These are phyloP conservation scores for Drosophila austrosaltans DNA, from an alignment of 2,888 invertebrate genomes.

Conservation along the genomic window DNA sequence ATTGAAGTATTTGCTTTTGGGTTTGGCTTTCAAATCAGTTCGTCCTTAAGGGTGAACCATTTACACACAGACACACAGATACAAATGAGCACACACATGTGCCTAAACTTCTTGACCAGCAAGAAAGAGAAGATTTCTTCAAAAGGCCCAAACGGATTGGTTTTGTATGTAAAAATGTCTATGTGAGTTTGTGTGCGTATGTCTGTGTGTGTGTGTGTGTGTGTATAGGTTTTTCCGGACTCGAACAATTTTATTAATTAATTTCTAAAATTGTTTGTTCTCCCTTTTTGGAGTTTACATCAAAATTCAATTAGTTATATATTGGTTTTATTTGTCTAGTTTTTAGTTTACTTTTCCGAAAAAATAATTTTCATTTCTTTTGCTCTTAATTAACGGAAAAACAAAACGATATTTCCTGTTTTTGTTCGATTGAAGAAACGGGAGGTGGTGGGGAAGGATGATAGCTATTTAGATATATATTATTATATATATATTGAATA, in stretches of 20 bases:
- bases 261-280: conserved; percentile 49
- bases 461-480: no score
- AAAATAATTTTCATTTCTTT: conserved; percentile 6
- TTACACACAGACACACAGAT: conserved; percentile 1
- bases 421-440: no score
- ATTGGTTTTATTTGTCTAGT: conserved; percentile 19
- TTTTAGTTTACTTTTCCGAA: conserved; percentile 15
- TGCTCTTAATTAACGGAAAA: conserved; percentile 27
- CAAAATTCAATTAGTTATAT: conserved; percentile 56
- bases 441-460: no score
- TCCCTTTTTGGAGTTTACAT: conserved; percentile 26
- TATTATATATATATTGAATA: background rate
- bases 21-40: conserved; percentile 48
- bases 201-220: conserved; percentile 26
- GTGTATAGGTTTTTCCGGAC: conserved; percentile 43
- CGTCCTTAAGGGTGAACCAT: conserved; percentile 35
- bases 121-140: conserved; percentile 10
- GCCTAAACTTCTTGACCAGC: conserved; percentile 18
- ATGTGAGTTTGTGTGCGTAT: conserved; percentile 33
- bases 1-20: conserved; percentile 67
- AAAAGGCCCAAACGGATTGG: conserved; percentile 24
- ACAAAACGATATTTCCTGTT: background rate
- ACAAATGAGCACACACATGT: background rate
- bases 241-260: conserved; percentile 69
- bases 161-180: conserved; percentile 42